phyloP scores from a whole-genome alignment of 1,140 invertebrate species.

The Trichonephila inaurata region DNA sequence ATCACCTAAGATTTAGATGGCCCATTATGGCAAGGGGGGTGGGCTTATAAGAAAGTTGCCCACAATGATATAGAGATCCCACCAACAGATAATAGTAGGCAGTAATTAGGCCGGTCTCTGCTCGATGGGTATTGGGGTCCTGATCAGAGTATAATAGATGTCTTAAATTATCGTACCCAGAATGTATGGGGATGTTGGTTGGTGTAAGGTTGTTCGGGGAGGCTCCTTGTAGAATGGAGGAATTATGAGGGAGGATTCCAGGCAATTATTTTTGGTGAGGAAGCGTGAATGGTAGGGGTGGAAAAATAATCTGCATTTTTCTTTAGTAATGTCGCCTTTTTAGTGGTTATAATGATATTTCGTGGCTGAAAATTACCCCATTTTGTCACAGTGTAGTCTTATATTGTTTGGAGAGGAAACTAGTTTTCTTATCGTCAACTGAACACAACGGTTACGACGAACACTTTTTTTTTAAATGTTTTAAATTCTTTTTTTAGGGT shows the following conservation, averaged over 20 bases:
- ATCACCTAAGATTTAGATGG: slow-evolving; percentile 10
- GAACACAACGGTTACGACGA: too few relatives aligned
- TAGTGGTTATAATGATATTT: background rate
- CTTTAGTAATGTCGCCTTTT: background rate
- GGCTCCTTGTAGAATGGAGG: background rate
- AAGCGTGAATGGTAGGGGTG: background rate
- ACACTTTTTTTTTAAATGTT: too few relatives aligned
- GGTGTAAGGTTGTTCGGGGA: background rate
- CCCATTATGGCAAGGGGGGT: background rate
- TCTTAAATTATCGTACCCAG: background rate
- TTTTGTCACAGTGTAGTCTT: background rate
- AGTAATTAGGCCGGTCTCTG: background rate
- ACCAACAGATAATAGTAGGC: background rate
- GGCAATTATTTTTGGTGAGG: slow-evolving; percentile 14
- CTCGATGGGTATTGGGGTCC: background rate
- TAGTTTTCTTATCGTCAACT: background rate
- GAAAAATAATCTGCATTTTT: background rate
- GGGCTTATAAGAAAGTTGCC: slow-evolving; percentile 33
- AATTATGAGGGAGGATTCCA: background rate
- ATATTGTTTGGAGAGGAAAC: background rate
- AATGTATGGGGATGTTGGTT: background rate
- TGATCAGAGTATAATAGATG: slow-evolving; percentile 5
- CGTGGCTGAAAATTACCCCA: background rate
- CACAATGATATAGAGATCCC: slow-evolving; percentile 19
- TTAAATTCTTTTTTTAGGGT: too few relatives aligned